Base-by-base conservation (phyloP, 2,113 vertebrate species). In the Menura novaehollandiae region DNA sequence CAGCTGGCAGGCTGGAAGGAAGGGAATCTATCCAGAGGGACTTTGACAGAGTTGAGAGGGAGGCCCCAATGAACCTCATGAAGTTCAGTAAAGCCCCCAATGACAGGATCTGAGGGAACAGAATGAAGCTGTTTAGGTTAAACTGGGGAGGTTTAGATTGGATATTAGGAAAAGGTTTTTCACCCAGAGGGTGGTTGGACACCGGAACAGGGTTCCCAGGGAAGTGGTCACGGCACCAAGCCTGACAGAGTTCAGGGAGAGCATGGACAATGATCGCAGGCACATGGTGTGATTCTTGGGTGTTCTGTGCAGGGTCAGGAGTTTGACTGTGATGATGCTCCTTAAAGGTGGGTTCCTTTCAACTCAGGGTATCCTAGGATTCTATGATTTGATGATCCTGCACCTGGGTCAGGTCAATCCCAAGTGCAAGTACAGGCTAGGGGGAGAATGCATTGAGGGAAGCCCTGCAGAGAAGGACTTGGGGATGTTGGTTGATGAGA, bases 361-460 rank as follows among this genome's bases (percentile, higher is more conserved):
- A 43, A 58, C 15, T 59, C 44, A 33, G 0, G 0, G 2, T 51
- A 44, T 16, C 28, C 27, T 28, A 21, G 17, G 43, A 41, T 49
- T 72, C 24, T 35, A 43, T 39, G 12, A 73, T 23, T 37, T 0
- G 1, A 23, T 27, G 35, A 37, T 58, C 32, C 32, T 51, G 37
- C 32, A 24, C 33, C 22, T 21, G 7, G 4, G 8, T 59, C 52
- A 74, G 37, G 19, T 4, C 15, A 74, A 28, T 37, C 23, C 52
- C 52, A 59, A 58, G 14, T 18, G 51, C 15, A 81, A 33, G 15
- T 20, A 59, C 8, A 74, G 52, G 19, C 15, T 81, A 12, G 22
- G 4, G 18, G 3, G 1, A 5, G 35, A 66, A 28, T 19, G 12
- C 3, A 5, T 44, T 51, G 44, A 51, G 27, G 59, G 23, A 66